Conservation (phyloP, 64 coral and sea anemone species). For the Trachythela sp. region DNA sequence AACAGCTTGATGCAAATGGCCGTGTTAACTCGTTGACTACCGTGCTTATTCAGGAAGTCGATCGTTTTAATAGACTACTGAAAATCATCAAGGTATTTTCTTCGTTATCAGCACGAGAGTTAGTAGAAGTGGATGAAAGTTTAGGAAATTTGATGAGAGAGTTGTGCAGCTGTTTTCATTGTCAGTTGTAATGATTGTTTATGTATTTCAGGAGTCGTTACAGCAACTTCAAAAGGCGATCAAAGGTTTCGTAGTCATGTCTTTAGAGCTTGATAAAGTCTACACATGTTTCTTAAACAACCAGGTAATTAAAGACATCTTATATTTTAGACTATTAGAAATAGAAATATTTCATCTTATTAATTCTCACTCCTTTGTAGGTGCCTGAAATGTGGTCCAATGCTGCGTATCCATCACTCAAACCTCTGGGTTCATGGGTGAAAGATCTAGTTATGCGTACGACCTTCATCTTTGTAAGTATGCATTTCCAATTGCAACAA, state of each 20-base stretch:
- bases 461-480: slow-evolving; percentile 87
- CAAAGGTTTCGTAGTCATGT: slow-evolving; percentile 98
- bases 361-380: slow-evolving; percentile 20
- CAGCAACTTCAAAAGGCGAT: slow-evolving; percentile 94
- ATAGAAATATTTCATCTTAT: too few species aligned
- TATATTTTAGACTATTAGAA: background rate
- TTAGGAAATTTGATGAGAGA: background rate
- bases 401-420: slow-evolving; percentile 82
- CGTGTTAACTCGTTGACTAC: slow-evolving; percentile 89
- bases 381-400: slow-evolving; percentile 98
- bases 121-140: background rate
- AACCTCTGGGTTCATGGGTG: slow-evolving; percentile 93
- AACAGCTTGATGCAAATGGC: slow-evolving; percentile 82
- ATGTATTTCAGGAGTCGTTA: slow-evolving; percentile 39
- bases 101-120: background rate
- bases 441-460: slow-evolving; percentile 89
- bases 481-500: background rate
- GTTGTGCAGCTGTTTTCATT: background rate
- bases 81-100: slow-evolving; percentile 88
- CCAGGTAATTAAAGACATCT: background rate
- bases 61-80: slow-evolving; percentile 84
- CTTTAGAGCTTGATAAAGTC: slow-evolving; percentile 94
- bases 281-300: slow-evolving; percentile 98
- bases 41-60: slow-evolving; percentile 90
- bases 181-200: background rate